Base-by-base conservation (phyloP, 92 coral and sea anemone species). In the Phenganax stokvisi region DNA sequence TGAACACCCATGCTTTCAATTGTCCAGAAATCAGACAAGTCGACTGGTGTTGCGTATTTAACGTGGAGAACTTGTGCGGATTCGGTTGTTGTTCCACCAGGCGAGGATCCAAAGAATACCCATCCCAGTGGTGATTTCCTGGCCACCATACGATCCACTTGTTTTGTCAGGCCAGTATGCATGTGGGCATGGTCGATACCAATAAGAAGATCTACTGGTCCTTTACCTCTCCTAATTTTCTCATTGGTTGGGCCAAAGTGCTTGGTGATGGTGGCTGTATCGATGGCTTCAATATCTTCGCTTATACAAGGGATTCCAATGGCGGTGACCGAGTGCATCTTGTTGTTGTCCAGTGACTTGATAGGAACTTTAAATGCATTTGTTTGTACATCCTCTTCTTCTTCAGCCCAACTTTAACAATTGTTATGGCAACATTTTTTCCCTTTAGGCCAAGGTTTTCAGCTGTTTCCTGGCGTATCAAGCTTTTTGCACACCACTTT, bases 161-260 rank as follows among this genome's bases (percentile, higher is more conserved):
- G 84, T 57, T 64, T 87, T 37, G 88, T 88, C 30, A 57, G 71
- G 12, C 93, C 93, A 29, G 90, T 83, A 69, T 85, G 88, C 65
- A 85, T 57, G 8, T 81, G 81, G 37, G 88, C 88, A 59, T 81
- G 90, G 71, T 88, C 90, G 0, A 80, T 85, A 11, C 88, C 87
- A 58, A 77, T 77, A 11, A 77, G 72, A 5, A 88, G 72, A 66
- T 82, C 86, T 20, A 85, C 75, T 8, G 62, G 88, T 51, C 89
- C 88, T n/a, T 63, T 88, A 56, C 78, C 82, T 6, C 89, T 77
- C 70, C 77, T 57, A 56, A 88, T 53, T 56, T 59, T 76, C 31
- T 65, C 76, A 52, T 75, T 79, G 55, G 31, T 17, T 10, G 85
- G 65, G 77, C 84, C 86, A 81, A 88, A 68, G 55, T 52, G 17